phyloP scores from a whole-genome alignment of 2,797 vertebrate species.

The Sorex maritimensis region DNA sequence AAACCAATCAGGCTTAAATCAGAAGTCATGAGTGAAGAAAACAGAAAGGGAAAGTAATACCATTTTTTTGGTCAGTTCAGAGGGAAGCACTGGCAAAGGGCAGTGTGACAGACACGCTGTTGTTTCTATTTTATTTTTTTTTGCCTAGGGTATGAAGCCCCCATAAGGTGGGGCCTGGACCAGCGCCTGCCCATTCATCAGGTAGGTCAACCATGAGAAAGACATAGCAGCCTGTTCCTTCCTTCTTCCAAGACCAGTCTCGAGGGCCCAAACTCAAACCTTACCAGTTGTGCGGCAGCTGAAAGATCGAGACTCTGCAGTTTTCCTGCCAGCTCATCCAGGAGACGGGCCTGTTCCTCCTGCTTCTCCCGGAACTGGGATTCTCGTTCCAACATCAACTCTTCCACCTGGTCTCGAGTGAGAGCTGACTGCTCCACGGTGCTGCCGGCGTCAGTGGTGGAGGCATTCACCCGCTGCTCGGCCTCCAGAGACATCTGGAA shows the following conservation, averaged over 20 bases:
- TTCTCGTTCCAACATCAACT: constrained; percentile 92
- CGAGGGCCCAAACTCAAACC: background rate
- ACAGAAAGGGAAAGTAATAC: background rate
- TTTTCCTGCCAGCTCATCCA: constrained; percentile 96
- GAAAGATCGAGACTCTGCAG: constrained; percentile 96
- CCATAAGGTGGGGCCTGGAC: background rate
- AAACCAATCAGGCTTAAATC: background rate
- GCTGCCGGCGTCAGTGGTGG: constrained; percentile 90
- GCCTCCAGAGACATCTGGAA: constrained; percentile 95
- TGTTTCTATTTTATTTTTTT: background rate
- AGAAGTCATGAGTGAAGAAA: background rate
- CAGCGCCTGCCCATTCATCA: background rate
- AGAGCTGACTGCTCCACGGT: constrained; percentile 91
- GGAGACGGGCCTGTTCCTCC: constrained; percentile 93
- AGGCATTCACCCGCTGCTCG: constrained; percentile 94
- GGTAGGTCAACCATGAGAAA: background rate
- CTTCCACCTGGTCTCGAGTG: constrained; percentile 92
- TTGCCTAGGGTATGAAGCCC: background rate
- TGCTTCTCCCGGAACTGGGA: constrained; percentile 93
- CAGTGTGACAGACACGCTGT: background rate
- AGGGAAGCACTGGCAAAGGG: background rate
- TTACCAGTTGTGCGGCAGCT: constrained; percentile 94
- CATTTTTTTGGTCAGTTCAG: background rate
- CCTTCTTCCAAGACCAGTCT: background rate
- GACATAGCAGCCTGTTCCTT: background rate